These are phyloP conservation scores for Anguilla japonica DNA, from an alignment of 2,113 vertebrate species.

Conservation along the genomic window DNA sequence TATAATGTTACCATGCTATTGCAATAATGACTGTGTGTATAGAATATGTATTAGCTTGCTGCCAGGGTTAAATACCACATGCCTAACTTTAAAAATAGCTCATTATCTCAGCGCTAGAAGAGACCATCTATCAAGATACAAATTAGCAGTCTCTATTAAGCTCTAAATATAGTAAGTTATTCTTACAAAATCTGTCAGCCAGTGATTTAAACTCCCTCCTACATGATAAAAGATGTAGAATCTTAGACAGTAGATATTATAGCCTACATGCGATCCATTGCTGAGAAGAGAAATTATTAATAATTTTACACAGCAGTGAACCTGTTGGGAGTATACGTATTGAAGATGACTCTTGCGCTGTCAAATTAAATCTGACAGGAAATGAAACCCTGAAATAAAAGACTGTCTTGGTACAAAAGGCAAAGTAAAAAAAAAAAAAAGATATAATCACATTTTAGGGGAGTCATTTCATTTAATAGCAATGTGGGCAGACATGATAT, in stretches of 20 bases:
- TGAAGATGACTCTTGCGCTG: not conserved
- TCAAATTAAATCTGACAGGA: not conserved
- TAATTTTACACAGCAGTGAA: not conserved
- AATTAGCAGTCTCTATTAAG: not conserved
- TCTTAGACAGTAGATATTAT: constrained; percentile 9
- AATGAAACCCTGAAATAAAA: constrained; percentile 4
- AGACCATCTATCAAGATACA: not conserved
- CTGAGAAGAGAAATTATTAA: not conserved
- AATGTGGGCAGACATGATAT: not conserved
- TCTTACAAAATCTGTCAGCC: constrained; percentile 23
- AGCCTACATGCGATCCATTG: not conserved
- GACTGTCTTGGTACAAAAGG: not conserved
- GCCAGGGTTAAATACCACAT: not conserved
- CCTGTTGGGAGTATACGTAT: not conserved
- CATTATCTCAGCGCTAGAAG: not conserved
- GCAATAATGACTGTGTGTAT: not conserved
- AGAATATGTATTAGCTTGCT: not conserved
- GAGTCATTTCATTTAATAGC: not conserved
- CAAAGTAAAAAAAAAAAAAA: not conserved
- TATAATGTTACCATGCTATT: too few species aligned
- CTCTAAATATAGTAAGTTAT: constrained; percentile 14
- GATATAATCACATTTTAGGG: not conserved
- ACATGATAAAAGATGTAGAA: constrained; percentile 15
- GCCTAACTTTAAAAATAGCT: not conserved
- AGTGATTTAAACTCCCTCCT: not conserved